Percentiles rank a stretch among this genome's conserved stretches.
These are phyloP conservation scores for Heterodera carotae DNA, from an alignment of 1,140 invertebrate species.

Conservation along the genomic window DNA sequence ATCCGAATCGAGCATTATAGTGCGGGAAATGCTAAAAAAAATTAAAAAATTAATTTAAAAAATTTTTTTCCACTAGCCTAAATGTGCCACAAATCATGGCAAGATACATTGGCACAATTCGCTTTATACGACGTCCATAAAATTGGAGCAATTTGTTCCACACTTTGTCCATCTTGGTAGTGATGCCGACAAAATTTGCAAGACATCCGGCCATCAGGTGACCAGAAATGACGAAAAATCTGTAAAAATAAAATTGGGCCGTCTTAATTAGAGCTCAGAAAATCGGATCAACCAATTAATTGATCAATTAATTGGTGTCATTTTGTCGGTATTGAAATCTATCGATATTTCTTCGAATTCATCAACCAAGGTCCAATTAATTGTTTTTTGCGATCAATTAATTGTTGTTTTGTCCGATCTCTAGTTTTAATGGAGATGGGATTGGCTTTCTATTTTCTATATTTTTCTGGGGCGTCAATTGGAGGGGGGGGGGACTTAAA, in stretches of 20 bases:
- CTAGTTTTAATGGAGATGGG: too few species aligned
- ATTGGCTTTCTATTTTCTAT: too few species aligned
- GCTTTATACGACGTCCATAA: constrained; percentile 45
- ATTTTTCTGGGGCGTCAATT: too few species aligned
- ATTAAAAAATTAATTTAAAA: constrained; percentile 1
- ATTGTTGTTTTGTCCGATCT: too few species aligned
- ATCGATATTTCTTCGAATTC: too few species aligned
- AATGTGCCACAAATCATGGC: constrained; percentile 37
- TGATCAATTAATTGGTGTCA: too few species aligned
- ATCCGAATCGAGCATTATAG: constrained; percentile 28
- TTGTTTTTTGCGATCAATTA: too few species aligned
- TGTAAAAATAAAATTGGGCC: constrained; percentile 42
- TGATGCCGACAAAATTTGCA: not conserved
- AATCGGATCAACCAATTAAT: too few species aligned
- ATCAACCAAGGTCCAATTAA: too few species aligned
- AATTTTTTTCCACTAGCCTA: constrained; percentile 10
- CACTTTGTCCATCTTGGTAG: not conserved
- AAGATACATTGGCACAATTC: constrained; percentile 55
- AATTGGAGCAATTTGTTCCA: constrained; percentile 25
- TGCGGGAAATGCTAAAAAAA: constrained; percentile 23
- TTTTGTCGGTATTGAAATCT: too few species aligned
- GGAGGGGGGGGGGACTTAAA: too few species aligned
- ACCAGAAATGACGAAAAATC: constrained; percentile 56
- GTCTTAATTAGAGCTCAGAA: too few species aligned
- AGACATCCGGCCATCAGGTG: constrained; percentile 53